phyloP scores from a whole-genome alignment of 1,140 invertebrate genomes.

The Prorops nasuta region DNA sequence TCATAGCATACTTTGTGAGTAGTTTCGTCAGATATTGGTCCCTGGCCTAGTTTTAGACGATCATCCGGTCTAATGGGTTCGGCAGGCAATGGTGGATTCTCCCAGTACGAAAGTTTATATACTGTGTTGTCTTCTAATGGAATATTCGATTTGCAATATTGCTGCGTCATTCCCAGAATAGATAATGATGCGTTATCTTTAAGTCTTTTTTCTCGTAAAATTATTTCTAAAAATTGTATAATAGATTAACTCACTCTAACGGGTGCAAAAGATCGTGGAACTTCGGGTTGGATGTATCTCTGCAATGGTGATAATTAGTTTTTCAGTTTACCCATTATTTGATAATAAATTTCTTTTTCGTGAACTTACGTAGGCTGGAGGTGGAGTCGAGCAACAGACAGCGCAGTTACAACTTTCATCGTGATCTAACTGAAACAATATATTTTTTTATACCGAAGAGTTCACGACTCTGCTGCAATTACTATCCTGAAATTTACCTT shows the following conservation, averaged over 20 bases:
- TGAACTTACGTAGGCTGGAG: slow-evolving; percentile 34
- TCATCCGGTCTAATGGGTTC: slow-evolving; percentile 31
- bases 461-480: not conserved
- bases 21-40: slow-evolving; percentile 37
- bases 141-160: slow-evolving; percentile 54
- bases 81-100: slow-evolving; percentile 30
- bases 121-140: slow-evolving; percentile 61
- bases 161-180: slow-evolving; percentile 33
- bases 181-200: not conserved
- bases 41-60: slow-evolving; percentile 27
- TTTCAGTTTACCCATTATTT: slow-evolving; percentile 1
- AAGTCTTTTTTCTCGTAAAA: not conserved
- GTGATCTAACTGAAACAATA: slow-evolving; percentile 35
- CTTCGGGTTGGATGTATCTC: slow-evolving; percentile 62
- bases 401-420: slow-evolving; percentile 41
- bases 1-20: slow-evolving; percentile 42
- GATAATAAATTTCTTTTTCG: not conserved
- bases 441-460: not conserved
- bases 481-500: slow-evolving; percentile 31
- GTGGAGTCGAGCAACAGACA: slow-evolving; percentile 35
- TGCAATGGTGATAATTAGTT: slow-evolving; percentile 17
- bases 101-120: slow-evolving; percentile 61
- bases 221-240: not conserved
- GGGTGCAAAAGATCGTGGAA: slow-evolving; percentile 57
- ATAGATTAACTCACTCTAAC: slow-evolving; percentile 33